These are phyloP conservation scores for Pseudochromis fuscus DNA, from an alignment of 2,797 vertebrate genomes.

Conservation along the genomic window DNA sequence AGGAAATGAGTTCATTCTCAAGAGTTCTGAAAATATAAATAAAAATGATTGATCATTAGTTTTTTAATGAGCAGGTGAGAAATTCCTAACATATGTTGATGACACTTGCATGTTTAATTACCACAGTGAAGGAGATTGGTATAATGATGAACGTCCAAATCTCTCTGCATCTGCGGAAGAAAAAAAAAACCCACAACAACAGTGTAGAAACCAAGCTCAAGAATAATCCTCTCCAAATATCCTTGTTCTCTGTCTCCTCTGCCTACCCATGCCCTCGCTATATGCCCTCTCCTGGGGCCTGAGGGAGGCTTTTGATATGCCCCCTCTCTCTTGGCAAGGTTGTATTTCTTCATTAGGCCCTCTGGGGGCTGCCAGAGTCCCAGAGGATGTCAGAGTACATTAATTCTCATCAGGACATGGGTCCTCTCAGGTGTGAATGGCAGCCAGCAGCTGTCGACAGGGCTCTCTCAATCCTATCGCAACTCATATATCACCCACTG, in stretches of 20 bases:
- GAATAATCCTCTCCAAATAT: slow-evolving; percentile 62
- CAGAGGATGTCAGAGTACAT: slow-evolving; percentile 93
- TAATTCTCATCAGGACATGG: slow-evolving; percentile 94
- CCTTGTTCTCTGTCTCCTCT: slow-evolving; percentile 68
- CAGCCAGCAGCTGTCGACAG: slow-evolving; percentile 91
- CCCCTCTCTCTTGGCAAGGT: slow-evolving; percentile 81
- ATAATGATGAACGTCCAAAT: slow-evolving; percentile 46
- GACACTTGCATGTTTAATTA: slow-evolving; percentile 67
- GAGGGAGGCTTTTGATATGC: slow-evolving; percentile 77
- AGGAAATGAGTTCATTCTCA: slow-evolving; percentile 58
- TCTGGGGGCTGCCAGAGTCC: slow-evolving; percentile 87
- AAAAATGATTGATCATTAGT: slow-evolving; percentile 76
- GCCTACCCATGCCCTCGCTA: slow-evolving; percentile 72
- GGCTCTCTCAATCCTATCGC: slow-evolving; percentile 88
- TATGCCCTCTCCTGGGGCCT: slow-evolving; percentile 75
- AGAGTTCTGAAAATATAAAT: slow-evolving; percentile 46
- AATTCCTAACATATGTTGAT: slow-evolving; percentile 54
- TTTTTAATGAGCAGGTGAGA: slow-evolving; percentile 76
- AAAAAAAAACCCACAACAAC: neutral
- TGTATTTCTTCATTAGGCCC: slow-evolving; percentile 91
- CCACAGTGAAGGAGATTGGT: slow-evolving; percentile 19
- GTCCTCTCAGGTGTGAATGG: slow-evolving; percentile 93
- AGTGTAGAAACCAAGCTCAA: slow-evolving; percentile 17
- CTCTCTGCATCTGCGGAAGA: neutral
- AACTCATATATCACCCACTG: slow-evolving; percentile 89